phyloP scores from a whole-genome alignment of 2,888 invertebrate species.

The Archips xylosteana region DNA sequence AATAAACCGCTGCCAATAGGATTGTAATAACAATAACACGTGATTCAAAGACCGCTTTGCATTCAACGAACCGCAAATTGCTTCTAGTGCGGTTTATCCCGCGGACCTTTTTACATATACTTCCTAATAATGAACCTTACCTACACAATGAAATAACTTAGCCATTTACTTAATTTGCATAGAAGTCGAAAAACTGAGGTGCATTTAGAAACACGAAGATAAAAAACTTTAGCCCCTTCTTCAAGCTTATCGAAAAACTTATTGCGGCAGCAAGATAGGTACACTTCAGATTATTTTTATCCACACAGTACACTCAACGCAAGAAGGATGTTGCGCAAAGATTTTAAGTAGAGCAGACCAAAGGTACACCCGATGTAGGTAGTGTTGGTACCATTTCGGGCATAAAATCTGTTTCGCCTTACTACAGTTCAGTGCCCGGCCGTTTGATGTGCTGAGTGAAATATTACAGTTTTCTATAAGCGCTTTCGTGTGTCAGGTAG shows the following conservation, averaged over 20 bases:
- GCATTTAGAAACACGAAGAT: neutral
- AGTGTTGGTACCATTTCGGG: constrained; percentile 37
- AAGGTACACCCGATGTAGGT: constrained; percentile 33
- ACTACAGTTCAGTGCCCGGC: constrained; percentile 71
- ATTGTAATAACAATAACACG: neutral
- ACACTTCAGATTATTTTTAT: constrained; percentile 41
- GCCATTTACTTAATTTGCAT: neutral
- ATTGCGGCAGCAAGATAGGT: constrained; percentile 19
- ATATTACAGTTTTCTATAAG: constrained; percentile 67
- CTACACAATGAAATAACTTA: no score
- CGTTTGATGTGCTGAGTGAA: constrained; percentile 76
- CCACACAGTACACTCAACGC: constrained; percentile 10
- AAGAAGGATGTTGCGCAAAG: constrained; percentile 42
- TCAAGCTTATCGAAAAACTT: constrained; percentile 11
- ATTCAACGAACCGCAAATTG: neutral
- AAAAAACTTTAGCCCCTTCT: neutral
- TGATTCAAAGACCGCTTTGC: constrained; percentile 2
- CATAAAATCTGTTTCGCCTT: constrained; percentile 46
- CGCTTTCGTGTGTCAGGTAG: constrained; percentile 58
- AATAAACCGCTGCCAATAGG: neutral
- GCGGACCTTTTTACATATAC: no score
- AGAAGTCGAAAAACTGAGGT: neutral
- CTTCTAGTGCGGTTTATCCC: neutral
- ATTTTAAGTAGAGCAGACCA: constrained; percentile 36
- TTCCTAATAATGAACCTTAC: no score